Conservation (phyloP, 2,888 invertebrate species). For the Lymantria dispar region DNA sequence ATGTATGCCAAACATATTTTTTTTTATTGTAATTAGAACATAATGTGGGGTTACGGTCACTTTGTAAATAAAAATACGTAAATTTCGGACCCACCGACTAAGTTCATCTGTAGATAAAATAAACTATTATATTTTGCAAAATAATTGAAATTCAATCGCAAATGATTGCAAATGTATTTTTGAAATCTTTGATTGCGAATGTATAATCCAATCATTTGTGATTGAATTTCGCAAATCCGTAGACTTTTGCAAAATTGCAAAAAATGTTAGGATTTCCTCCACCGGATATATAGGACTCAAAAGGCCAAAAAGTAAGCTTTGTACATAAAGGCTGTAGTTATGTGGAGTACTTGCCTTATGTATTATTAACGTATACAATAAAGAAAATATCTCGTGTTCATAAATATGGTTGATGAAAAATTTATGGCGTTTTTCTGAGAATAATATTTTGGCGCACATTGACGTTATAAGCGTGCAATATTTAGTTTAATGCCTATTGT, state of each 20-base stretch:
- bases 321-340: slow-evolving; percentile 60
- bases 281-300: slow-evolving; percentile 68
- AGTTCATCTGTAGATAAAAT: slow-evolving; percentile 54
- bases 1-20: slow-evolving; percentile 76
- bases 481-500: slow-evolving; percentile 14
- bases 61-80: slow-evolving; percentile 68
- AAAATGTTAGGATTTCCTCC: slow-evolving; percentile 54
- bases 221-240: slow-evolving; percentile 1
- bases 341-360: slow-evolving; percentile 35
- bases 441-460: slow-evolving; percentile 23
- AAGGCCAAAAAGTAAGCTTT: slow-evolving; percentile 74
- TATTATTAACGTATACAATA: slow-evolving; percentile 24
- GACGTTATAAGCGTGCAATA: slow-evolving; percentile 10
- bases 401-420: slow-evolving; percentile 6
- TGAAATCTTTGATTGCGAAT: not conserved
- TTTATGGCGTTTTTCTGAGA: slow-evolving; percentile 11
- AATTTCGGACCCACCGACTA: slow-evolving; percentile 71
- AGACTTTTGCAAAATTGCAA: slow-evolving; percentile 23
- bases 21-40: slow-evolving; percentile 53
- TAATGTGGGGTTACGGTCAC: slow-evolving; percentile 55
- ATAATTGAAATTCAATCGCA: slow-evolving; percentile 1
- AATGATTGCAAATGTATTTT: slow-evolving; percentile 1
- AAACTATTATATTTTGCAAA: slow-evolving; percentile 30
- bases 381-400: slow-evolving; percentile 24
- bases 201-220: slow-evolving; percentile 9